Base-by-base conservation (phyloP, 2,113 vertebrate species). In the Pterocles gutturalis region DNA sequence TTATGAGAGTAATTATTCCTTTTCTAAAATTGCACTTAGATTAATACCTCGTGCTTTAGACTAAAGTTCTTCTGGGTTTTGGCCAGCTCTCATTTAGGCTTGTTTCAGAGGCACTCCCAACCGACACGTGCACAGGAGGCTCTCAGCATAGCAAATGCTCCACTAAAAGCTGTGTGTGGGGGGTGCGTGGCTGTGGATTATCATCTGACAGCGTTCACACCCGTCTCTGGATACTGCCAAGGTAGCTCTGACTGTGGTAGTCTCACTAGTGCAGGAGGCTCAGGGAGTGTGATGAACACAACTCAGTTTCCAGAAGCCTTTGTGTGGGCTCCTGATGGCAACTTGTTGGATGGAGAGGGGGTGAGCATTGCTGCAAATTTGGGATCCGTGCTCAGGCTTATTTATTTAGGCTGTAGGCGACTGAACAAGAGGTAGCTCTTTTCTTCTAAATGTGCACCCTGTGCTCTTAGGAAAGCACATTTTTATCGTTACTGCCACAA, bases 391-490 rank as follows among this genome's bases (percentile, higher is more conserved):
- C 60, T 88, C 33, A 49, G 71, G 43, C 15, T 89, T 87, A 82
- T 79, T 84, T 94, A 72, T 87, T 93, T 93, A 58, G 66, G 45
- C 62, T 46, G 41, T 48, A 88, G 91, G 51, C 4, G 9, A n/a
- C 80, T 55, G 61, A 92, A 71, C n/a, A 82, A 91, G 95, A 76
- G 9, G 46, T 34, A 71, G 51, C 22, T 87, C 60, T 95, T 78
- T 83, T 89, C 80, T 75, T 81, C 72, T 76, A 54, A 64, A 28
- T 25, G 38, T 24, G 72, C 29, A 38, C 25, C 53, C 43, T 3
- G 9, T 76, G 87, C 69, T 70, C 73, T 84, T 65, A 45, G 72
- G 46, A 79, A 84, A 96, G 45, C 53, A n/a, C 75, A 29, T 89
- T 93, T 92, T 95, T 89, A 48, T 93, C 4, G 0, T 82, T 91